Evolutionary conservation across 1,140 invertebrate genomes (phyloP).

Genomic region (Rhyacophila brunnea): DNA sequence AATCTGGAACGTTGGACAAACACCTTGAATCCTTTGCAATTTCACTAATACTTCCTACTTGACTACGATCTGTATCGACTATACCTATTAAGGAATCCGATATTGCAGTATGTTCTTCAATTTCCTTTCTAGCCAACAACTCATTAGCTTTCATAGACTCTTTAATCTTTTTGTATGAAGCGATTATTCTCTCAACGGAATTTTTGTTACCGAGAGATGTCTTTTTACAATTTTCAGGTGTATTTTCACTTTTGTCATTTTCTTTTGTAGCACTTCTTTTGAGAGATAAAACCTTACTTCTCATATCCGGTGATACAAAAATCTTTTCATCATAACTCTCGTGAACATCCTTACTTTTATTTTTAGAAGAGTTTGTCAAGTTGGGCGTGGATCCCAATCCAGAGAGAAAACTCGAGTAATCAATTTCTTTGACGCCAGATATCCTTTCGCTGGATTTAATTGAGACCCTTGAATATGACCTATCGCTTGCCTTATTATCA

Average conservation of each 20-base stretch:
- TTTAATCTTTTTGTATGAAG: constrained; percentile 7
- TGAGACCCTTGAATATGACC: constrained; percentile 1
- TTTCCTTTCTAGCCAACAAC: too few relatives aligned
- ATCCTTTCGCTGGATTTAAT: constrained; percentile 5
- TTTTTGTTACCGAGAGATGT: not conserved
- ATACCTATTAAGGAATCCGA: constrained; percentile 13
- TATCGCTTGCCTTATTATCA: not conserved
- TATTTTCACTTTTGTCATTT: not conserved
- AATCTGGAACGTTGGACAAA: constrained; percentile 8
- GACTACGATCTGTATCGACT: constrained; percentile 1
- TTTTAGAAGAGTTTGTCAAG: constrained; percentile 7
- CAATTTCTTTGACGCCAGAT: constrained; percentile 19
- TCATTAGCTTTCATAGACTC: not conserved
- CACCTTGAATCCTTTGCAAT: not conserved
- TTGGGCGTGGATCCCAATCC: constrained; percentile 12
- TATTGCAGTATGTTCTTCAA: too few relatives aligned
- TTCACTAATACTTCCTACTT: not conserved
- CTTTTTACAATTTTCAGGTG: constrained; percentile 4
- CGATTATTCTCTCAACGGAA: not conserved
- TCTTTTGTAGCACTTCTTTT: not conserved
- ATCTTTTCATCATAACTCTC: not conserved
- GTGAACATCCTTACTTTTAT: not conserved
- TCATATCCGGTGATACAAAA: too few relatives aligned
- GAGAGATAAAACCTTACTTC: too few relatives aligned
- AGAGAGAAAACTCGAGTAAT: constrained; percentile 20